phyloP scores from a whole-genome alignment of 2,113 vertebrate species.

The Cromileptes altivelis region DNA sequence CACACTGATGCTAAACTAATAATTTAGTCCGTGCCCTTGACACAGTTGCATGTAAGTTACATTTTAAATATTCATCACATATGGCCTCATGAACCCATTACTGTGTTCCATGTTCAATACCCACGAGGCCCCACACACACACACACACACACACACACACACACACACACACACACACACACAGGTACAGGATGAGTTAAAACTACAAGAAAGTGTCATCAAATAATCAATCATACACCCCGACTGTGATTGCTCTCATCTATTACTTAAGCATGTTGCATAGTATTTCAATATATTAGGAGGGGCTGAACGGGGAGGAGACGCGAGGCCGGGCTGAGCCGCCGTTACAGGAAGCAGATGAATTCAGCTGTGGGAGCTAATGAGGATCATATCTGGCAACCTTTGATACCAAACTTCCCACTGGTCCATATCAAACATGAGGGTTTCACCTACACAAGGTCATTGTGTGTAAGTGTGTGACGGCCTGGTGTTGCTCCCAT shows the following conservation, averaged over 20 bases:
- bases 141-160: constrained; percentile 29
- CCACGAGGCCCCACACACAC: neutral
- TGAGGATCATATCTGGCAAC: too few relatives aligned
- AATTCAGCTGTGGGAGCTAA: too few relatives aligned
- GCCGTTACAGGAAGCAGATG: too few relatives aligned
- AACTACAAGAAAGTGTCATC: constrained; percentile 64
- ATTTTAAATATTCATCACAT: constrained; percentile 82
- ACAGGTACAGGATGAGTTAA: constrained; percentile 12
- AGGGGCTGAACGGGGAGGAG: too few relatives aligned
- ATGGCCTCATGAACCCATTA: constrained; percentile 72
- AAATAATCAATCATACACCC: constrained; percentile 80
- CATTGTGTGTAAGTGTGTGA: too few relatives aligned
- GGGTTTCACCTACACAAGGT: too few relatives aligned
- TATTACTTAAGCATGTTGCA: constrained; percentile 73
- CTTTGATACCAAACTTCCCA: too few relatives aligned
- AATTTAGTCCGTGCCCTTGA: constrained; percentile 67
- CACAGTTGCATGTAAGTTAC: constrained; percentile 61
- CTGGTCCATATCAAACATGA: too few relatives aligned
- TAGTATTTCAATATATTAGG: constrained; percentile 81
- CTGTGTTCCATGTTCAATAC: constrained; percentile 25
- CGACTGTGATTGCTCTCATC: constrained; percentile 64
- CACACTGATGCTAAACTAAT: constrained; percentile 37
- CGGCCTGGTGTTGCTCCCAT: too few relatives aligned
- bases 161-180: constrained; percentile 26
- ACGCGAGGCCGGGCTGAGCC: too few relatives aligned